Evolutionary conservation across 1,140 invertebrate species (phyloP), one percentile per base, ranked within the genome.

Genomic region (Tetramorium alpestre): DNA sequence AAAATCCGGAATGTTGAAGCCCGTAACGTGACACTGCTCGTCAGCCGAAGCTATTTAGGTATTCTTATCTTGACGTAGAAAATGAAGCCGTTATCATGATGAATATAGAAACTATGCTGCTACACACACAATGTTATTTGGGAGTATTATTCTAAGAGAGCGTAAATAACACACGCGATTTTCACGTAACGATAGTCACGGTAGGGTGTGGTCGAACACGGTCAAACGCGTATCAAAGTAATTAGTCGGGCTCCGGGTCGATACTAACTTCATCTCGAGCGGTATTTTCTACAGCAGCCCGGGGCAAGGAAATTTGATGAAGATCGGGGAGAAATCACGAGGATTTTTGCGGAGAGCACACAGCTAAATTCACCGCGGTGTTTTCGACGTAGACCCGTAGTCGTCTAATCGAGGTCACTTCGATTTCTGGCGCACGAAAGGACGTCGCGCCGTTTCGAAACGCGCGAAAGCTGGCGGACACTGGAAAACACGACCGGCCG

Each of bases 161-260:
- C 38, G 33, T 65, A 77, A 85, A 78, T 82, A 82, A 82, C 65
- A 82, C 65, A 16, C 6, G 69, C 28, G 69, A 85, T 85, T 85
- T 73, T 62, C 67, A 38, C 69, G 54, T 65, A 73, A 64, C 67
- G 85, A 82, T 82, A 82, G 77, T 62, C 77, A 70, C 64, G 78
- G 80, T 33, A 85, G 58, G 58, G 86, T 85, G 86, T 65, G 67
- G 86, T 64, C 58, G 80, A 64, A 75, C 67, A 78, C 80, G 86
- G 69, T 75, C 69, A 85, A 73, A 85, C 86, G 58, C 80, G 69
- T 87, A 85, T 85, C 86, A 85, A 87, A 84, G 86, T 85, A 87
- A 87, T 87, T 87, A 87, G 86, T 84, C 22, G 13, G 47, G 65
- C 33, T 33, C 25, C 54, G 44, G 86, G 44, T 87, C 86, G 86